A percentile compares a stretch with the other conserved stretches of the same genome.
Conservation (phyloP, 2,113 vertebrate species). For the Gallinago media region DNA sequence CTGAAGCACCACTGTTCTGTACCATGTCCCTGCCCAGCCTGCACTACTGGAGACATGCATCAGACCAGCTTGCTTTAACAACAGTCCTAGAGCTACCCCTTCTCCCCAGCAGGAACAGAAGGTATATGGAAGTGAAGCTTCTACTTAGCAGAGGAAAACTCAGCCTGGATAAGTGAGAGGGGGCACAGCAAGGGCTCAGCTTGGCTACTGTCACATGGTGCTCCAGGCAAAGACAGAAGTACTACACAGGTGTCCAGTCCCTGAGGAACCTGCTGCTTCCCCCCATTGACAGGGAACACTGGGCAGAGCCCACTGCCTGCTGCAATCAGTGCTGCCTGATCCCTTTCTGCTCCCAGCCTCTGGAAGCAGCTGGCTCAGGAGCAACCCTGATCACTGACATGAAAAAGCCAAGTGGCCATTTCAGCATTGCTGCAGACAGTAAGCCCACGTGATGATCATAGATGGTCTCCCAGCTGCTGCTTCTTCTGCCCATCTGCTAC, state of each 20-base stretch:
- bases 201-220: neutral
- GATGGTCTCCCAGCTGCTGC: slow-evolving; percentile 51
- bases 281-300: neutral
- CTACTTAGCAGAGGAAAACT: neutral
- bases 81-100: neutral
- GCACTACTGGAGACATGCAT: neutral
- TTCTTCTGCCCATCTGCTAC: slow-evolving; percentile 69
- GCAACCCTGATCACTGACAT: neutral
- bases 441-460: slow-evolving; percentile 25
- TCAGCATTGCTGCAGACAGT: neutral
- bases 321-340: neutral
- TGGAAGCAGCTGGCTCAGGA: neutral
- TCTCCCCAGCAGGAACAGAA: neutral
- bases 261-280: neutral
- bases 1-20: neutral
- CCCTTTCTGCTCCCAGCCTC: neutral
- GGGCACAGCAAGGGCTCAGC: neutral
- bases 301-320: neutral
- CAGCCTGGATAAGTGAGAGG: neutral
- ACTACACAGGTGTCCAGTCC: neutral
- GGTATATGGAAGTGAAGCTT: neutral
- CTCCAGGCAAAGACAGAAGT: neutral
- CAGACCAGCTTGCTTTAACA: neutral
- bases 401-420: neutral
- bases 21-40: neutral